Evolutionary conservation across 2,888 invertebrate genomes (phyloP), one percentile per base, ranked within the genome.

Genomic region (Linnaemya vulpina): DNA sequence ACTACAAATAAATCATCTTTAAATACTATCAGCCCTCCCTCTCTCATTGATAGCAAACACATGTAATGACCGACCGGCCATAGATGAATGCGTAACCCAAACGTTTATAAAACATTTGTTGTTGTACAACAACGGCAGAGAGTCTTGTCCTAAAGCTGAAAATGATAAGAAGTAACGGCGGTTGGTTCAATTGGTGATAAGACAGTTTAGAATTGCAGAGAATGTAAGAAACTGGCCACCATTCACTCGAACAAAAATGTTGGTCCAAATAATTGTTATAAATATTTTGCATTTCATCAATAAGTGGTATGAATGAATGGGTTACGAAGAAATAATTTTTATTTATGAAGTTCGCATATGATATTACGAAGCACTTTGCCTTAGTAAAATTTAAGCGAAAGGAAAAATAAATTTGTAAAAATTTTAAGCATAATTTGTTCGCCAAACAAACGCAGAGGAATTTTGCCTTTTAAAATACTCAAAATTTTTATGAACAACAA

Each of bases 151-250:
- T 74, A 71, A 76, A 82, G 67, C 75, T 79, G 58, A 63, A n/a
- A 74, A 22, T 85, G 85, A 85, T 85, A 85, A 85, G 85, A 78
- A 70, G 30, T 51, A 60, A 58, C 71, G 74, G 68, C 82, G 80
- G 73, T 84, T 81, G 80, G 67, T 84, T 81, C 77, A 82, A 63
- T 70, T 58, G 38, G 63, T 82, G 81, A 82, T 82, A 85, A 82
- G 78, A 30, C 84, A 80, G 53, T 84, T 84, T 84, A 84, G 80
- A 84, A 80, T 67, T 67, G 76, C 76, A 80, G 62, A 76, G 74
- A 70, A 38, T 63, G 40, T 70, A 30, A 81, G 60, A 74, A 51
- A 81, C 70, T 51, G 63, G 20, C 67, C 73, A 49, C 13, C 0
- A 11, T 73, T 7, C 60, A 71, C 76, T 60, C 82, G 40, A 58